These are phyloP conservation scores for Desmophyllum pertusum DNA, from an alignment of 92 coral and sea anemone species.

Conservation along the genomic window DNA sequence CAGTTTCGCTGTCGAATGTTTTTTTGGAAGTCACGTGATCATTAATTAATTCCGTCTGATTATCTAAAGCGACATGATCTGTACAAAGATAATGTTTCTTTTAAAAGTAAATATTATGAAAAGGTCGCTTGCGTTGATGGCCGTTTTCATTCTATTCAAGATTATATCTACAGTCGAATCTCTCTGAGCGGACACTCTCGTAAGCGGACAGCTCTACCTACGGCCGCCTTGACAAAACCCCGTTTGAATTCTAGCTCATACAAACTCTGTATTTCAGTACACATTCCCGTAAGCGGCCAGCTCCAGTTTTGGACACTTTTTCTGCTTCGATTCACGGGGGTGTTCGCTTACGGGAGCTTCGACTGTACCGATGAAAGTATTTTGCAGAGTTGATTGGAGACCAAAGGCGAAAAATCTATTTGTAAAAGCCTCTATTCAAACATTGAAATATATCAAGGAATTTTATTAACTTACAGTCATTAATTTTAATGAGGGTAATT, in stretches of 20 bases:
- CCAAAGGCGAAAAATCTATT: neutral
- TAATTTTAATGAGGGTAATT: conserved; percentile 29
- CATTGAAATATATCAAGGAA: neutral
- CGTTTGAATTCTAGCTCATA: no score
- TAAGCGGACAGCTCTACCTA: no score
- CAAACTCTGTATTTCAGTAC: no score
- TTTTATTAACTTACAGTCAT: conserved; percentile 14
- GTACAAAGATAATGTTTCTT: conserved; percentile 19
- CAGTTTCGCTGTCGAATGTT: conserved; percentile 17
- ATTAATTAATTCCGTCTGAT: conserved; percentile 17
- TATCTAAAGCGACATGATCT: neutral
- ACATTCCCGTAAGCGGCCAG: no score
- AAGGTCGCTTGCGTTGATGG: neutral
- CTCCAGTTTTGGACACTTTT: no score
- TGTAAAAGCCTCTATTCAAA: neutral
- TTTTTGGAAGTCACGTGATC: neutral
- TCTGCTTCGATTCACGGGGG: no score
- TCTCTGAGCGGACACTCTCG: no score
- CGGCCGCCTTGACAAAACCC: no score
- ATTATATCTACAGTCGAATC: no score
- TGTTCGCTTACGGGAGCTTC: no score
- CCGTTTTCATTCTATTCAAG: neutral
- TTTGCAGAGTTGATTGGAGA: neutral
- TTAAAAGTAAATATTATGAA: conserved; percentile 11
- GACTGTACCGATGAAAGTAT: neutral